Evolutionary conservation across 2,113 vertebrate species (phyloP).

Genomic region (Sapajus apella): DNA sequence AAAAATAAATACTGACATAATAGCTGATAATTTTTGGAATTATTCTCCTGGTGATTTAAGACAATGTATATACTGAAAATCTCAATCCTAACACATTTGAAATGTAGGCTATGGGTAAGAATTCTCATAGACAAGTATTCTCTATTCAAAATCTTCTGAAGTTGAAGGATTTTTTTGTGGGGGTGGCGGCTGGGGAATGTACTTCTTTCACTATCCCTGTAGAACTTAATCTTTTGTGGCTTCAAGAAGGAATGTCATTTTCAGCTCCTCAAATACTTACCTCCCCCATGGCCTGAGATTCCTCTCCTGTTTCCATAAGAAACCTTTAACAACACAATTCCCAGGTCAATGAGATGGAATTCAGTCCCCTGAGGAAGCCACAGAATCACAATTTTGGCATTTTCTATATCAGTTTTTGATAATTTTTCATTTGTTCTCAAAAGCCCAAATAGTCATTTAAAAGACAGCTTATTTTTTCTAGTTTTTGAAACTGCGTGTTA

Average conservation of each 20-base stretch:
- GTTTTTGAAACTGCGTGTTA: background rate
- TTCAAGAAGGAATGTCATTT: background rate
- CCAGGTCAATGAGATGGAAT: background rate
- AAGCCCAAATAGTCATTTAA: background rate
- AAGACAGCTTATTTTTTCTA: background rate
- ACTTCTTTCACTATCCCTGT: background rate
- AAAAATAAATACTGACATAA: background rate
- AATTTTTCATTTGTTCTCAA: background rate
- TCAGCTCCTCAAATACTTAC: too few species aligned
- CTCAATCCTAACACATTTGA: background rate
- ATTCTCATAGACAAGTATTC: background rate
- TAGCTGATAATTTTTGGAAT: background rate
- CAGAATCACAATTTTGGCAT: background rate
- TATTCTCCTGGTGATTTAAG: background rate
- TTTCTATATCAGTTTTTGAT: background rate
- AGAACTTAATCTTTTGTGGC: background rate
- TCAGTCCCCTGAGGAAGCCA: background rate
- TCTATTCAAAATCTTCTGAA: background rate
- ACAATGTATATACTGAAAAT: background rate
- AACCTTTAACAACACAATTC: background rate
- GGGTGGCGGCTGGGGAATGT: background rate
- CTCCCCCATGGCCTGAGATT: background rate
- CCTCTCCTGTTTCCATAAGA: background rate
- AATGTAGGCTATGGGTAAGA: background rate
- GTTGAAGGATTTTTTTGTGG: background rate